phyloP scores from a whole-genome alignment of 1,140 invertebrate genomes.

The Triops cancriformis region DNA sequence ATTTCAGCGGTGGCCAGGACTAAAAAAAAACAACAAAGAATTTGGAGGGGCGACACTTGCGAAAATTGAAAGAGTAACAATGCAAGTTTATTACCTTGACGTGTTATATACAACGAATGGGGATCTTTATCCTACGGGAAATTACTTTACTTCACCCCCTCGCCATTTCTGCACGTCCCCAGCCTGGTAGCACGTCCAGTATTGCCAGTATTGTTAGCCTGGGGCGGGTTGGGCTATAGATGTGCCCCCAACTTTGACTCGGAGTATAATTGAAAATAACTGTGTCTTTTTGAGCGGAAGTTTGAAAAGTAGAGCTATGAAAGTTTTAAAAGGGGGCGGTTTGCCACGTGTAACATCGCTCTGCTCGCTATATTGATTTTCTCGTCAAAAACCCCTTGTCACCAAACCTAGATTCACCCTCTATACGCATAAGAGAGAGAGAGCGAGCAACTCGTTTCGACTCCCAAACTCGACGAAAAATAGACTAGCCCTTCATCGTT shows the following conservation, averaged over 20 bases:
- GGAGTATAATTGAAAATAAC: no score
- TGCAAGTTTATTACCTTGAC: not conserved
- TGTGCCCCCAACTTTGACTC: no score
- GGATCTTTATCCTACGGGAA: not conserved
- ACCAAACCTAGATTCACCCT: not conserved
- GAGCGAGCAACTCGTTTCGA: not conserved
- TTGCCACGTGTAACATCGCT: not conserved
- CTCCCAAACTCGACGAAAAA: not conserved
- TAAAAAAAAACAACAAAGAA: not conserved
- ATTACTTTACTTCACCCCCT: not conserved
- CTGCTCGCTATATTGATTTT: not conserved
- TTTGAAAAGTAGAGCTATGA: not conserved
- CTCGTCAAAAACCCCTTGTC: constrained; percentile 7
- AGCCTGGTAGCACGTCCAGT: no score
- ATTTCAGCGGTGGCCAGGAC: not conserved
- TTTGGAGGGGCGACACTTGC: not conserved
- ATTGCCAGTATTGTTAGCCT: no score
- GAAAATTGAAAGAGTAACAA: not conserved
- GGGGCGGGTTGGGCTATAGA: no score
- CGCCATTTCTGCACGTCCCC: no score
- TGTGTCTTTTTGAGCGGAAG: no score
- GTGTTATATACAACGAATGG: not conserved
- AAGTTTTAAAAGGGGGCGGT: not conserved
- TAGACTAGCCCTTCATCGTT: not conserved
- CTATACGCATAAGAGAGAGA: not conserved